Percentiles rank a stretch among this genome's conserved stretches.
phyloP scores from a whole-genome alignment of 2,113 vertebrate genomes.

The Pygoscelis adeliae region DNA sequence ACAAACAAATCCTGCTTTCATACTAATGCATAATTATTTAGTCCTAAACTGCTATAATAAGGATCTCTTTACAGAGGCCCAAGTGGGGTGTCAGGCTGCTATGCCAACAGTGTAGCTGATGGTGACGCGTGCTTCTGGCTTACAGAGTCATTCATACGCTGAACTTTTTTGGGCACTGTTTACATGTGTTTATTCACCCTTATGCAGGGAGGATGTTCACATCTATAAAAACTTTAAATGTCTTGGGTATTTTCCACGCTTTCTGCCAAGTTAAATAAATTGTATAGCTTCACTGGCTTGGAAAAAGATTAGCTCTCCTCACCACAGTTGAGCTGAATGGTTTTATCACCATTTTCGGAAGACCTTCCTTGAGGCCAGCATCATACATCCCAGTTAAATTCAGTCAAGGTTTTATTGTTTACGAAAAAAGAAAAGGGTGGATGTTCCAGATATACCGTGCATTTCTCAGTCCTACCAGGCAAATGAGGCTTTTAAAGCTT shows the following conservation, averaged over 20 bases:
- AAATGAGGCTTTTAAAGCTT: background rate
- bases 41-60: background rate
- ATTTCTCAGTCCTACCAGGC: background rate
- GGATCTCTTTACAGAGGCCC: background rate
- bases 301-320: background rate
- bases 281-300: background rate
- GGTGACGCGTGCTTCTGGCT: background rate
- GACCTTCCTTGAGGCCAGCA: background rate
- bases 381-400: background rate
- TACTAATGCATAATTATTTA: background rate
- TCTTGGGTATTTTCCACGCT: background rate
- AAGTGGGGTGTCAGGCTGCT: background rate
- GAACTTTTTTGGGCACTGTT: slow-evolving; percentile 11
- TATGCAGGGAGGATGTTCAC: background rate
- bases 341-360: background rate
- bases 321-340: background rate
- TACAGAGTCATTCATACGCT: slow-evolving; percentile 2
- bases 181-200: background rate
- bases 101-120: background rate
- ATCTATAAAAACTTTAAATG: background rate
- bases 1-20: background rate
- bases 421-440: background rate
- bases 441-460: background rate
- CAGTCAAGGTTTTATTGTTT: background rate
- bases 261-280: slow-evolving; percentile 23